Conservation (phyloP, 2,888 invertebrate species). For the Drosophila lutescens region DNA sequence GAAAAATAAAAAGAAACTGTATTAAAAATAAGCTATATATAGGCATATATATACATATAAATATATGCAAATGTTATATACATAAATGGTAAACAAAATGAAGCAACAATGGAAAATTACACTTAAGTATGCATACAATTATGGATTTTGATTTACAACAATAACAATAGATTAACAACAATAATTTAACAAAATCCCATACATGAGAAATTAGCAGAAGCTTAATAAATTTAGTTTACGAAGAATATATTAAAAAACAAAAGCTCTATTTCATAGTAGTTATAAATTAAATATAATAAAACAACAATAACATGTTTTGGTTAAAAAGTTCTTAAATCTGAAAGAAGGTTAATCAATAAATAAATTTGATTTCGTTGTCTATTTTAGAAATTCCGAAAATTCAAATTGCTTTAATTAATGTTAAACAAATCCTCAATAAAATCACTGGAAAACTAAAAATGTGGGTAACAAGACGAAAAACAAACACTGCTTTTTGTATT, state of each 20-base stretch:
- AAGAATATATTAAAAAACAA: conserved; percentile 11
- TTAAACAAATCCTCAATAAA: conserved; percentile 54
- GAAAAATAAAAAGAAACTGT: conserved; percentile 34
- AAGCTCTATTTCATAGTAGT: conserved; percentile 25
- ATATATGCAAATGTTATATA: conserved; percentile 57
- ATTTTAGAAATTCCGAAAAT: conserved; percentile 46
- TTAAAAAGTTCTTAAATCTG: conserved; percentile 25
- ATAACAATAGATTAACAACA: conserved; percentile 17
- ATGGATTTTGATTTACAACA: conserved; percentile 19
- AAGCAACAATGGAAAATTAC: conserved; percentile 41
- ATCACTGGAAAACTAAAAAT: conserved; percentile 67
- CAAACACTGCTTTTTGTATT: conserved; percentile 83
- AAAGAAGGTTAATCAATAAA: conserved; percentile 37
- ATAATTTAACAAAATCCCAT: conserved; percentile 12
- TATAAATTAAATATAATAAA: conserved; percentile 13
- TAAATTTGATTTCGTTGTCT: conserved; percentile 23
- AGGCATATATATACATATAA: conserved; percentile 64
- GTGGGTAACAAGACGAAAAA: conserved; percentile 68
- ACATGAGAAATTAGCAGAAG: conserved; percentile 36
- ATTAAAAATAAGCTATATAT: conserved; percentile 56
- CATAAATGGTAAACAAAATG: conserved; percentile 54
- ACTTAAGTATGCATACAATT: conserved; percentile 41
- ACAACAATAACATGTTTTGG: conserved; percentile 40
- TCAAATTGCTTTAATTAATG: conserved; percentile 82
- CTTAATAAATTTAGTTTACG: conserved; percentile 28